Evolutionary conservation across 2,113 vertebrate species (phyloP).

Genomic region (Enhydra lutris): DNA sequence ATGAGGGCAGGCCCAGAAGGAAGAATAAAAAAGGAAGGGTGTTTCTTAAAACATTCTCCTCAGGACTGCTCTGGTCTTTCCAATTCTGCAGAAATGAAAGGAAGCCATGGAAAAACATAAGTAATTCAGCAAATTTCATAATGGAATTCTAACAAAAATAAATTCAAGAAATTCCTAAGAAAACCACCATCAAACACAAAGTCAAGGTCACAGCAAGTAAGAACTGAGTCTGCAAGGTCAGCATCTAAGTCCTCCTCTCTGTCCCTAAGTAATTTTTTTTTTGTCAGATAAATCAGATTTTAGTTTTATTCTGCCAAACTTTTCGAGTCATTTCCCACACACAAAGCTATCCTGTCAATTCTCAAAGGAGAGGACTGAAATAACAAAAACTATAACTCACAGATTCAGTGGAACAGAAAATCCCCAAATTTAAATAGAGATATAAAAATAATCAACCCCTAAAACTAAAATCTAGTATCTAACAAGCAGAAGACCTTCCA

Average conservation of each 20-base stretch:
- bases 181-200: not conserved
- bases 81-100: not conserved
- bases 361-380: not conserved
- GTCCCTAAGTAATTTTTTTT: not conserved
- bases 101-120: not conserved
- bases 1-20: not conserved
- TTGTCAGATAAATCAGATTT: not conserved
- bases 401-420: not conserved
- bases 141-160: conserved; percentile 9
- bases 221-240: not conserved
- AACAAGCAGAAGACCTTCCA: conserved; percentile 36
- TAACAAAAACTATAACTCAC: not conserved
- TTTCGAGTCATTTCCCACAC: not conserved
- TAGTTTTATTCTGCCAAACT: not conserved
- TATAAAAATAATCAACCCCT: not conserved
- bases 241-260: not conserved
- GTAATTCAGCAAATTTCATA: not conserved
- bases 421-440: conserved; percentile 10
- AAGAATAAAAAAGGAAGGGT: not conserved
- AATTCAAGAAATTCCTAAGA: not conserved
- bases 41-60: not conserved
- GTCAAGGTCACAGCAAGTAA: not conserved
- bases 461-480: not conserved
- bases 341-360: not conserved
- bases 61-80: not conserved